Conservation (phyloP, 2,113 vertebrate species). For the Tiliqua scincoides region DNA sequence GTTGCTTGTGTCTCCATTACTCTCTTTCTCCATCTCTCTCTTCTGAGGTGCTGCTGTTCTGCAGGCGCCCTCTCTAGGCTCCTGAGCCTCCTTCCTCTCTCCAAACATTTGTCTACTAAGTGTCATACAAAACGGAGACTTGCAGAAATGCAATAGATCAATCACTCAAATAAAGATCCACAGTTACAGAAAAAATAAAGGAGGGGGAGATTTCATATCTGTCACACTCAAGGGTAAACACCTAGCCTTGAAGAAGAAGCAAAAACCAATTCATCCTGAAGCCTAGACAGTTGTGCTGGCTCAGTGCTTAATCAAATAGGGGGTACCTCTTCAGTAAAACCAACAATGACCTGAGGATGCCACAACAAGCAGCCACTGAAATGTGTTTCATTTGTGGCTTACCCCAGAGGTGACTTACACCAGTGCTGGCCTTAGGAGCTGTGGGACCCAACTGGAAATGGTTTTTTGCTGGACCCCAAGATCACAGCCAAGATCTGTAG, state of each 20-base stretch:
- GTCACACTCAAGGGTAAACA: constrained; percentile 77
- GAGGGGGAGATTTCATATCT: constrained; percentile 66
- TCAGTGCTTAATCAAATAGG: constrained; percentile 61
- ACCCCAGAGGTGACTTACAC: constrained; percentile 40
- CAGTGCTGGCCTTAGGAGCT: too few species aligned
- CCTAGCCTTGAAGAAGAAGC: constrained; percentile 9
- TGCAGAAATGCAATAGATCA: constrained; percentile 57
- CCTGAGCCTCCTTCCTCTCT: background rate
- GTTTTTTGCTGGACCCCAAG: too few species aligned
- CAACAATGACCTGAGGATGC: constrained; percentile 50
- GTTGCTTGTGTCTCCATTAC: too few species aligned
- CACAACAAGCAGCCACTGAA: constrained; percentile 45
- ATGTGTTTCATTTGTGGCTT: constrained; percentile 51
- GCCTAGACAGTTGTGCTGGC: constrained; percentile 65
- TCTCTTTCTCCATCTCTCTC: too few species aligned
- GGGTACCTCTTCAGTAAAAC: constrained; percentile 70
- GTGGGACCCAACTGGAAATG: too few species aligned
- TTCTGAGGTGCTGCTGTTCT: constrained; percentile 21
- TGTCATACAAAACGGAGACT: constrained; percentile 51
- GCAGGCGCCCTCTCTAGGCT: constrained; percentile 36
- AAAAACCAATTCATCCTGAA: constrained; percentile 48
- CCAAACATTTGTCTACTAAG: constrained; percentile 23
- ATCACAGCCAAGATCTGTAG: too few species aligned
- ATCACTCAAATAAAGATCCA: constrained; percentile 66
- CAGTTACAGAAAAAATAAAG: constrained; percentile 39